phyloP scores from a whole-genome alignment of 2,888 invertebrate species.

The Oasisia sp. region DNA sequence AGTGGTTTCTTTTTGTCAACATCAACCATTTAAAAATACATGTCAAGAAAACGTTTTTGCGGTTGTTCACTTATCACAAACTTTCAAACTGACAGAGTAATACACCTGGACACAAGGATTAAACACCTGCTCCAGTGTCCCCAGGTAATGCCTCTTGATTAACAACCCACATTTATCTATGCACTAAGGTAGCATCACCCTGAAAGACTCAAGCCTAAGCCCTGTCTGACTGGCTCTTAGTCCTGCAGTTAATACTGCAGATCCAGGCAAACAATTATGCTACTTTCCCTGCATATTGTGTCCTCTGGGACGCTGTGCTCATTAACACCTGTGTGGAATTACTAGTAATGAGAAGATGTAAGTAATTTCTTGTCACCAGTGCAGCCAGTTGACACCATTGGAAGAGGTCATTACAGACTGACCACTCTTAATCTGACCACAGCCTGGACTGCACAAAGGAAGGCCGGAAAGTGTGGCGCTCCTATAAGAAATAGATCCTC shows the following conservation, averaged over 20 bases:
- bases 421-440: background rate
- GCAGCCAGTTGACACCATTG: background rate
- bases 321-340: background rate
- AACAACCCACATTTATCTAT: no score
- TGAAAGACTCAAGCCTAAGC: background rate
- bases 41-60: no score
- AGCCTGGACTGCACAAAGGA: background rate
- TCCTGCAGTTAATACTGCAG: background rate
- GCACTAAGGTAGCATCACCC: no score
- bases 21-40: no score
- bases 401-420: background rate
- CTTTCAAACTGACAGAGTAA: no score
- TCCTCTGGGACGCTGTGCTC: background rate
- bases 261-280: background rate
- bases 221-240: background rate
- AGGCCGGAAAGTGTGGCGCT: background rate
- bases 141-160: no score
- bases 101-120: no score
- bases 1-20: no score
- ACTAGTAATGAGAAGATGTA: background rate
- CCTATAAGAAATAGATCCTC: background rate
- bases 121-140: no score
- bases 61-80: no score
- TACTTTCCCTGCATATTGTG: background rate
- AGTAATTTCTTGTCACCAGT: background rate